A percentile compares a stretch with the other conserved stretches of the same genome.
Conservation (phyloP, 1,140 invertebrate genomes). For the Aphidius ervi region DNA sequence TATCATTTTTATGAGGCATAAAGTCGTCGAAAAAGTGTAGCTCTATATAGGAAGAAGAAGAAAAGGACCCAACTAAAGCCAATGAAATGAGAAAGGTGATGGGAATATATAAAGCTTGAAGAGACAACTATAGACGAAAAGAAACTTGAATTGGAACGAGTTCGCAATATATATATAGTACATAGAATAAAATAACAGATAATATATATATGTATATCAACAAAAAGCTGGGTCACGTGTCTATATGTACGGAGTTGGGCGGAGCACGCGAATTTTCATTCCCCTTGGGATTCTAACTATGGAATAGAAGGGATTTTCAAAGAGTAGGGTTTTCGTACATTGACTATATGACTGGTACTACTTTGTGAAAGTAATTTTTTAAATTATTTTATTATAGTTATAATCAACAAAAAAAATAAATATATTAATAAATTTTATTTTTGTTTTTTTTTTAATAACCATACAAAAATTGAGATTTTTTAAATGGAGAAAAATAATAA, state of each 20-base stretch:
- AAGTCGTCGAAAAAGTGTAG: conserved; percentile 48
- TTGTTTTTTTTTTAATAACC: conserved; percentile 11
- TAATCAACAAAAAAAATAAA: conserved; percentile 5
- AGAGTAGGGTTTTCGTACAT: conserved; percentile 12
- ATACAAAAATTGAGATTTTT: not conserved
- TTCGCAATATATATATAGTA: conserved; percentile 1
- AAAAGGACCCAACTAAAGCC: conserved; percentile 13
- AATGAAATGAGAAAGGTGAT: conserved; percentile 8
- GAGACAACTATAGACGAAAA: not conserved
- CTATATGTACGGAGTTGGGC: conserved; percentile 27
- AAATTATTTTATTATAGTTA: not conserved
- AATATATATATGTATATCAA: too few species aligned
- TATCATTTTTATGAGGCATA: conserved; percentile 54
- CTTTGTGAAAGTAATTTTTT: too few species aligned
- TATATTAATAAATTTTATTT: conserved; percentile 7
- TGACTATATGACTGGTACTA: too few species aligned
- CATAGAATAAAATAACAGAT: too few species aligned
- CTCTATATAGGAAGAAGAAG: conserved; percentile 4
- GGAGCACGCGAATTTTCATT: conserved; percentile 34
- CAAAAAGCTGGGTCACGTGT: conserved; percentile 33
- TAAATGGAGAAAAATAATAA: not conserved
- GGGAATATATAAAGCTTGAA: conserved; percentile 11
- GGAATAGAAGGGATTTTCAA: conserved; percentile 3
- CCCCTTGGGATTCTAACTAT: conserved; percentile 18
- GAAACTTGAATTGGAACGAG: not conserved